These are phyloP conservation scores for Hypselothyrea guttata DNA, from an alignment of 2,888 invertebrate genomes.

Conservation along the genomic window DNA sequence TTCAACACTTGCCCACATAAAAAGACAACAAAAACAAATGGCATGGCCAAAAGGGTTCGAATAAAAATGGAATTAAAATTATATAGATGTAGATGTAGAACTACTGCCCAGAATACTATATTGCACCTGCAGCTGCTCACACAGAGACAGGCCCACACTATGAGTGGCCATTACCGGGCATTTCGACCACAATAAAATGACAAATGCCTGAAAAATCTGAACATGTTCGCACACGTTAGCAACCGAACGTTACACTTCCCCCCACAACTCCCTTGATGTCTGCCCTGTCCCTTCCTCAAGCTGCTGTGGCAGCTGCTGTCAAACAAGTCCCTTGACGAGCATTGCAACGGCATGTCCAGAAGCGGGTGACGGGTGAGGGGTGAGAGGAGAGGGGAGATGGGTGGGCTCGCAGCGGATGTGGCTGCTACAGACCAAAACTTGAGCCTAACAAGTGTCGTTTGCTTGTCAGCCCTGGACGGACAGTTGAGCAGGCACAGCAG, in stretches of 20 bases:
- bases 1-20: constrained; percentile 62
- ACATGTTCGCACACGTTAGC: constrained; percentile 63
- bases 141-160: constrained; percentile 1
- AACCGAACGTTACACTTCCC: constrained; percentile 8
- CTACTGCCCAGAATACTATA: constrained; percentile 51
- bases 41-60: constrained; percentile 49
- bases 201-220: constrained; percentile 72
- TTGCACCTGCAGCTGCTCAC: constrained; percentile 69
- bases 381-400: no score
- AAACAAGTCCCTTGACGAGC: constrained; percentile 72
- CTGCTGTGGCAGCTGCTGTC: constrained; percentile 62
- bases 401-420: not conserved
- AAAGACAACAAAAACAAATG: constrained; percentile 18
- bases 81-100: constrained; percentile 38
- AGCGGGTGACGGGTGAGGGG: not conserved
- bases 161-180: constrained; percentile 60
- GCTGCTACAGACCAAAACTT: constrained; percentile 34
- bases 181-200: constrained; percentile 74
- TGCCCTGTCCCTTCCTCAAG: constrained; percentile 10
- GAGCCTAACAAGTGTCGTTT: constrained; percentile 74
- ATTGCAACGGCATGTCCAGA: constrained; percentile 59
- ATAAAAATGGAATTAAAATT: constrained; percentile 71
- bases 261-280: not conserved
- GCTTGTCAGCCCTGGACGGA: constrained; percentile 47
- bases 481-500: constrained; percentile 1